phyloP scores from a whole-genome alignment of 2,888 invertebrate species.

The Caenorhabditis doughertyi region DNA sequence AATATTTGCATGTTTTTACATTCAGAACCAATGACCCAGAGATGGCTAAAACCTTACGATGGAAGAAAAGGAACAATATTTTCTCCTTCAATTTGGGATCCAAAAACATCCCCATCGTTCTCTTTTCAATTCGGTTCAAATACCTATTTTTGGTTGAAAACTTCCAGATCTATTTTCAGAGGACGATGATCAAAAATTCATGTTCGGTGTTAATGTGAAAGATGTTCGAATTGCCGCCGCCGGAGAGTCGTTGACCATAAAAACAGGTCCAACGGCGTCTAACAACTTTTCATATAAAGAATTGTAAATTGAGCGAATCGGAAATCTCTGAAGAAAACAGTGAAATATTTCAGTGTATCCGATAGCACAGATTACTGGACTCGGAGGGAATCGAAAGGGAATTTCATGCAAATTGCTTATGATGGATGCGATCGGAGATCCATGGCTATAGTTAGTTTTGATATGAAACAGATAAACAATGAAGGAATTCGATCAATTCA shows the following conservation, averaged over 20 bases:
- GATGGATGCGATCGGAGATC: constrained; percentile 36
- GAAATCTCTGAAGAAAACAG: not conserved
- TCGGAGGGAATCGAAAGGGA: constrained; percentile 44
- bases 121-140: constrained; percentile 40
- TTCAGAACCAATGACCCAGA: constrained; percentile 28
- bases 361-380: constrained; percentile 48
- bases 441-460: constrained; percentile 42
- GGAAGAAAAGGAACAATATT: constrained; percentile 53
- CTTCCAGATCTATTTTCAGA: constrained; percentile 13
- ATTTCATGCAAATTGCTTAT: constrained; percentile 51
- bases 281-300: constrained; percentile 50
- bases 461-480: constrained; percentile 40
- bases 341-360: constrained; percentile 28
- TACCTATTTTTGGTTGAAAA: not conserved
- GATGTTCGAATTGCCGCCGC: constrained; percentile 35
- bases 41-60: constrained; percentile 49
- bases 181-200: constrained; percentile 38
- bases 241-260: constrained; percentile 44
- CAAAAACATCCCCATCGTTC: constrained; percentile 34
- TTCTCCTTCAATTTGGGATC: constrained; percentile 52
- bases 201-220: constrained; percentile 50
- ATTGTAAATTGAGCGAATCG: constrained; percentile 24
- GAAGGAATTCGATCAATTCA: too few relatives aligned
- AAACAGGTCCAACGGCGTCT: constrained; percentile 44
- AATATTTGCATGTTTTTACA: not conserved